Conservation (phyloP, 2,888 invertebrate genomes). For the Hypena proboscidalis region DNA sequence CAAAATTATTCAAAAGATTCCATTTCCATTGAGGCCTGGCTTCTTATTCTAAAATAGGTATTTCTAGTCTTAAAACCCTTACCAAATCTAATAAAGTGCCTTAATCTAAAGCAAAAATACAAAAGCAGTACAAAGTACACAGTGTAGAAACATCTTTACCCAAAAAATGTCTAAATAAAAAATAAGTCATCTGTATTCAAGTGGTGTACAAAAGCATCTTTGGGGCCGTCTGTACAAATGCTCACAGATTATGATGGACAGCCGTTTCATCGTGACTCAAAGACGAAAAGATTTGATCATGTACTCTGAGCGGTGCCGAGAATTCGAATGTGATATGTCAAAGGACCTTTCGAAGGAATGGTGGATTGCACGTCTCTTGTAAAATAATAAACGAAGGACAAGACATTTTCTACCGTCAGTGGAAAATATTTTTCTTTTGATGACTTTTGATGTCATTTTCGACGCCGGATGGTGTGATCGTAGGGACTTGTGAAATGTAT, state of each 20-base stretch:
- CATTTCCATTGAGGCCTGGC: too few species aligned
- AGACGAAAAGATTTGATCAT: conserved; percentile 43
- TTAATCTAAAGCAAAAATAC: neutral
- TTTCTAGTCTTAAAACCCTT: conserved; percentile 3
- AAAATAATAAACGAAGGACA: conserved; percentile 8
- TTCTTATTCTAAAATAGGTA: too few species aligned
- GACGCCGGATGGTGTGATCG: too few species aligned
- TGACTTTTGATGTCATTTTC: too few species aligned
- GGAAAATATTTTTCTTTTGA: neutral
- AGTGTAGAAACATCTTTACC: conserved; percentile 24
- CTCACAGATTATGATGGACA: conserved; percentile 60
- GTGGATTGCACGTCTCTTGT: conserved; percentile 5
- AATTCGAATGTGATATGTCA: conserved; percentile 37
- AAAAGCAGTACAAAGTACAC: conserved; percentile 10
- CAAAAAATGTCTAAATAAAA: conserved; percentile 39
- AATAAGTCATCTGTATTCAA: conserved; percentile 46
- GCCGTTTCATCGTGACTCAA: conserved; percentile 44
- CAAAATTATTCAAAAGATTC: too few species aligned
- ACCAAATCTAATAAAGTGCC: conserved; percentile 2
- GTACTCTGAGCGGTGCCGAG: conserved; percentile 29
- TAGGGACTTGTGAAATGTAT: too few species aligned
- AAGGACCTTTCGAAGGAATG: conserved; percentile 18
- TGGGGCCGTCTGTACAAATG: conserved; percentile 48
- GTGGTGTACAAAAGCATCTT: conserved; percentile 40
- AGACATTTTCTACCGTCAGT: conserved; percentile 1